Evolutionary conservation across 2,797 vertebrate species (phyloP), one percentile per base, ranked within the genome.

Genomic region (Gallinago stenura): DNA sequence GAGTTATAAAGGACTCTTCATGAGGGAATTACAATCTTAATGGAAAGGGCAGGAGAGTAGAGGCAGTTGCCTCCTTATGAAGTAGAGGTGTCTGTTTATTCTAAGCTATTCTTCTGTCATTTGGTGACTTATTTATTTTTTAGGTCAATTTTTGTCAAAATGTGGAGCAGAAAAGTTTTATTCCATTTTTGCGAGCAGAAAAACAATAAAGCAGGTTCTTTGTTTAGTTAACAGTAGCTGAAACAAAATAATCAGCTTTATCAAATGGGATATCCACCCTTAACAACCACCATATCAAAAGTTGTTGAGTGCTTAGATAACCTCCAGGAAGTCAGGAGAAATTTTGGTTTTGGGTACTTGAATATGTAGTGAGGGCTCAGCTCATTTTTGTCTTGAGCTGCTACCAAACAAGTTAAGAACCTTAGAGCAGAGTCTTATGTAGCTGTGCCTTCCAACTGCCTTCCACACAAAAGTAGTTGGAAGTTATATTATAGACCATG

Each of bases 301-400:
- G 18, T 11, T 72, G 4, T 30, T 48, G 35, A 33, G 58, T 39
- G 15, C 26, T 54, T 65, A 50, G 51, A 54, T 14, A 8, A 51
- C 89, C 25, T 87, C 28, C 14, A 13, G 35, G 48, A 83, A 39
- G 17, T 39, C 31, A 61, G 58, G 22, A 77, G 53, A 53, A 51
- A 62, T 33, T 77, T 73, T 35, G 20, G 51, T 12, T 80, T 80
- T 56, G 15, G 33, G n/a, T 0, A 0, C 8, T 78, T 75, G 24
- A 28, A 9, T 75, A 21, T 15, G 15, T 50, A 9, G 30, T 5
- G 6, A 58, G 14, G 25, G 24, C 6, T 25, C 15, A 0, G 0
- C 20, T 87, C 0, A 1, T 54, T 72, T 60, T 65, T 12, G 64
- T 93, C 16, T 19, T 79, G 68, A 13, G 39, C 64, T 62, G 6